Base-by-base conservation (phyloP, 2,113 vertebrate genomes). In the Hippocampus comes region DNA sequence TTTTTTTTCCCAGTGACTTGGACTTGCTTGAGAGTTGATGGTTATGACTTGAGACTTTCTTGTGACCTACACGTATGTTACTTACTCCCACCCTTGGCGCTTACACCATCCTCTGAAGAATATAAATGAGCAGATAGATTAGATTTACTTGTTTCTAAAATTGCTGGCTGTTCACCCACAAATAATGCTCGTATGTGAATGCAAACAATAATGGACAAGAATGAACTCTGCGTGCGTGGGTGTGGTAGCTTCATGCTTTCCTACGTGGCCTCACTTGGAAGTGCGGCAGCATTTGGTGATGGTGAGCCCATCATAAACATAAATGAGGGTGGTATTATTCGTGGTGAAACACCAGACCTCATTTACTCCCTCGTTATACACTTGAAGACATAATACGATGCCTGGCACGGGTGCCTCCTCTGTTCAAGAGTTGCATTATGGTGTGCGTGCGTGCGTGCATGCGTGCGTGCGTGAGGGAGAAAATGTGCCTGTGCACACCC, bases 301-400 rank as follows among this genome's bases (percentile, higher is more conserved):
- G 69, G 71, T 66, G 74, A 74, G 38, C 41, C 20, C 61, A 64
- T 73, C 74, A 75, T 86, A 89, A 84, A 84, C 63, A 77, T 53
- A 82, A 71, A 89, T 80, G 84, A 89, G 83, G 76, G 74, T 73
- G 71, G 75, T 81, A 71, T 82, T 82, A 57, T 30, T 60, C 12
- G 14, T 30, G 57, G 71, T 41, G 72, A 70, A 74, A 85, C 82
- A 70, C 82, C 86, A 85, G 81, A 60, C 83, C 81, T 90, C 89
- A 73, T 27, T 27, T 21, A 6, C 23, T 59, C 82, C 76, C 87
- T 72, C 71, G 15, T 65, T 65, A 46, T 46, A 15, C n/a, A 46
- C 61, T 41, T 82, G 82, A 38, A 53, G 18, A 72, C 87, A 81
- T 79, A 66, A 85, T 74, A 9, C 53, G 66, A 86, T 82, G 76